Evolutionary conservation across 2,113 vertebrate genomes (phyloP).

Genomic region (Antechinus flavipes): DNA sequence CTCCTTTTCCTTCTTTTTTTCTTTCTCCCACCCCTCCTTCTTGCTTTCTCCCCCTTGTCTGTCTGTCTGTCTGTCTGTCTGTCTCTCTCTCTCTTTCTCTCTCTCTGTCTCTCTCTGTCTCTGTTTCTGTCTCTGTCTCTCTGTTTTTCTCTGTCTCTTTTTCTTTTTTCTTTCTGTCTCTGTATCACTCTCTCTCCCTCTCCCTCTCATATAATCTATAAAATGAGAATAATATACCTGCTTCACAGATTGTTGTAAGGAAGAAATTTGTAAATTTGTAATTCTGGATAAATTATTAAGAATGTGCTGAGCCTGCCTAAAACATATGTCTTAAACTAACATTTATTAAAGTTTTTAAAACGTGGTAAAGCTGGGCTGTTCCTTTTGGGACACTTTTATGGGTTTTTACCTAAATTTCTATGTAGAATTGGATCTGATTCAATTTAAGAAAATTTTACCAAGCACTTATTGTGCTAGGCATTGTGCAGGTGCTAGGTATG

Average conservation of each 20-base stretch:
- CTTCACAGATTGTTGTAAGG: not conserved
- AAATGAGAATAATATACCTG: not conserved
- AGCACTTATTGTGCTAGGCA: not conserved
- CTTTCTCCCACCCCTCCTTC: too few relatives aligned
- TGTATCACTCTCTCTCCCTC: not conserved
- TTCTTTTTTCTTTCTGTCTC: not conserved
- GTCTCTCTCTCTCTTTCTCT: too few relatives aligned
- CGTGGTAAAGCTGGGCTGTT: not conserved
- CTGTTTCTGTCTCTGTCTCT: not conserved
- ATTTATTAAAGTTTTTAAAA: not conserved
- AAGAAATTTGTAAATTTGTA: not conserved
- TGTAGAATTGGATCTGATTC: not conserved
- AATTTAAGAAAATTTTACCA: not conserved
- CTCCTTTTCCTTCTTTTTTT: too few relatives aligned
- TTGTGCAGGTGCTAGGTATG: not conserved
- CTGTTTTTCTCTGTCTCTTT: not conserved
- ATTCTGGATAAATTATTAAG: not conserved
- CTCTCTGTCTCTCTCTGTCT: not conserved
- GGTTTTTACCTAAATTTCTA: not conserved
- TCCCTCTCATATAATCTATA: not conserved
- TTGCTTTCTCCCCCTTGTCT: too few relatives aligned
- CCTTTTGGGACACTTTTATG: not conserved
- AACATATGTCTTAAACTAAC: not conserved
- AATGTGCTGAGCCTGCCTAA: not conserved
- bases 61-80: too few relatives aligned